Conservation (phyloP, 2,888 invertebrate genomes). For the Dryobota labecula region DNA sequence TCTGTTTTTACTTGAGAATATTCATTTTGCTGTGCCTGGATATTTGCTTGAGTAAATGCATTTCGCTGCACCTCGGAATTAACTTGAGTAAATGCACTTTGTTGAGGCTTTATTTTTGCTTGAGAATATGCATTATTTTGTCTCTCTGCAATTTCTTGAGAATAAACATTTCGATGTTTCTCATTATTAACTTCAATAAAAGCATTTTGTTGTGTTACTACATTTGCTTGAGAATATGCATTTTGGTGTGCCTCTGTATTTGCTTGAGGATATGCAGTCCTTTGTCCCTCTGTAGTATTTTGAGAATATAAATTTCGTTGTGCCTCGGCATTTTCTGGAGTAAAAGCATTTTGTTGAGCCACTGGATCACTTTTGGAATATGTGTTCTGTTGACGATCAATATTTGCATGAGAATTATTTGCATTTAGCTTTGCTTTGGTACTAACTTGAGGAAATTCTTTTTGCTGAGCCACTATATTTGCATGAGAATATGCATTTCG, state of each 20-base stretch:
- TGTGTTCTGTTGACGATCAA: not conserved
- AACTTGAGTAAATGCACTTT: not conserved
- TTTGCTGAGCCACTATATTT: constrained; percentile 4
- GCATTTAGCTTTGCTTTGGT: not conserved
- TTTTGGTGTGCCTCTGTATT: not conserved
- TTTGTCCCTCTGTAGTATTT: not conserved
- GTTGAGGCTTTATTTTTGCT: constrained; percentile 1
- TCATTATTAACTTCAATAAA: not conserved
- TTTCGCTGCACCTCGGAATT: not conserved
- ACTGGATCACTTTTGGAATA: not conserved
- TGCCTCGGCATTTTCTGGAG: not conserved
- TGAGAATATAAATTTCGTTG: not conserved
- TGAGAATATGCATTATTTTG: not conserved
- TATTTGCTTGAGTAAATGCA: not conserved
- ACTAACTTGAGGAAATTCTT: constrained; percentile 2
- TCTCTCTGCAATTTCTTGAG: not conserved
- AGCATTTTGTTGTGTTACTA: not conserved
- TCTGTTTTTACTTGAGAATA: not conserved
- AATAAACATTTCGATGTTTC: not conserved
- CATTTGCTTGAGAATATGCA: constrained; percentile 8
- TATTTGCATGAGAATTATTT: constrained; percentile 3
- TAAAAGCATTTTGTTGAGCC: not conserved
- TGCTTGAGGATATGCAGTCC: too few relatives aligned
- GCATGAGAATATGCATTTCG: constrained; percentile 6
- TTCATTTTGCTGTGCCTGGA: not conserved